Evolutionary conservation across 1,140 invertebrate genomes (phyloP).

Genomic region (Eueides isabella): DNA sequence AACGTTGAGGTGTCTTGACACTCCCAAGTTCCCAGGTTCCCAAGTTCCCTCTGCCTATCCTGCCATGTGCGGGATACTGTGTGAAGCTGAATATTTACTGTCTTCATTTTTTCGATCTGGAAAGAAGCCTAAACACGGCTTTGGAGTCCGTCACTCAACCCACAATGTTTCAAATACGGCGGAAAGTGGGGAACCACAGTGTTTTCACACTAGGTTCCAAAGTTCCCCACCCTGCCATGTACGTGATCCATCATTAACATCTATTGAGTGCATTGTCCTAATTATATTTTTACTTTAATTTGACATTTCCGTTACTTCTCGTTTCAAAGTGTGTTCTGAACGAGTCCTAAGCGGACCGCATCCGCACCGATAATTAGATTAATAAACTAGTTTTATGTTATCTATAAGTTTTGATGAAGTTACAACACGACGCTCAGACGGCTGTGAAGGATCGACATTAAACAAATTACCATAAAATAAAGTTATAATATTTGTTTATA

Average conservation of each 20-base stretch:
- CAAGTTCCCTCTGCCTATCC: too few species aligned
- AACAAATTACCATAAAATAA: neutral
- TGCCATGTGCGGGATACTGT: too few species aligned
- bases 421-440: neutral
- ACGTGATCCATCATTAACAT: neutral
- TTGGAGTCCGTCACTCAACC: too few species aligned
- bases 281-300: slow-evolving; percentile 6
- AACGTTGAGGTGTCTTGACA: too few species aligned
- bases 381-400: slow-evolving; percentile 5
- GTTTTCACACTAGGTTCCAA: too few species aligned
- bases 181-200: too few species aligned
- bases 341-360: slow-evolving; percentile 1
- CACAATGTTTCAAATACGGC: too few species aligned
- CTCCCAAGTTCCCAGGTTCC: too few species aligned
- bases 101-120: too few species aligned
- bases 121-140: too few species aligned
- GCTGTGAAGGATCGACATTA: slow-evolving; percentile 1
- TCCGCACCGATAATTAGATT: slow-evolving; percentile 14
- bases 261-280: slow-evolving; percentile 9
- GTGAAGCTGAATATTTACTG: too few species aligned
- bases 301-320: slow-evolving; percentile 7
- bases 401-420: slow-evolving; percentile 12
- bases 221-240: too few species aligned
- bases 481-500: neutral
- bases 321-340: slow-evolving; percentile 1